phyloP scores from a whole-genome alignment of 2,888 invertebrate species.

The Drosophila melanocephala region DNA sequence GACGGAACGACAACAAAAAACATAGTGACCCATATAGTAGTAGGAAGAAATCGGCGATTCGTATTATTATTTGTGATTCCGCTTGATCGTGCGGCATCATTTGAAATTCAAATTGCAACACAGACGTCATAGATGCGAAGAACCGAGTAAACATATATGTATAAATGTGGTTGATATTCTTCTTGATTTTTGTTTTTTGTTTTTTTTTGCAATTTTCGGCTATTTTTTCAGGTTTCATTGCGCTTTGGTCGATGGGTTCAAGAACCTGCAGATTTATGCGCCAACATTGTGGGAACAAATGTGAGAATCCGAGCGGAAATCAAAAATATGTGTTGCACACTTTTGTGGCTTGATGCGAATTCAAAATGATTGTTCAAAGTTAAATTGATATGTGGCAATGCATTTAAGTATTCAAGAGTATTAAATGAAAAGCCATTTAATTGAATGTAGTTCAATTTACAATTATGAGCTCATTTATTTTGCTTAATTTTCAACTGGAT shows the following conservation, averaged over 20 bases:
- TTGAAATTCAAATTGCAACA: conserved; percentile 65
- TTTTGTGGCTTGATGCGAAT: neutral
- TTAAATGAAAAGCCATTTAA: neutral
- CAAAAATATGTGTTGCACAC: conserved; percentile 19
- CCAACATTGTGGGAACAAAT: conserved; percentile 56
- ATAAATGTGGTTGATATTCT: neutral
- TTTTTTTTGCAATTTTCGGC: neutral
- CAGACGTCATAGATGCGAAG: conserved; percentile 17
- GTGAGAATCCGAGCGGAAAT: conserved; percentile 20
- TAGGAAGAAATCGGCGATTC: conserved; percentile 25
- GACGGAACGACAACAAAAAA: conserved; percentile 29
- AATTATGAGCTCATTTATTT: neutral
- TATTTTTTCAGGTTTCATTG: neutral
- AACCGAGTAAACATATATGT: neutral
- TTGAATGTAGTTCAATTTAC: neutral
- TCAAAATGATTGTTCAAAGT: neutral
- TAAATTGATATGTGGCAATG: neutral
- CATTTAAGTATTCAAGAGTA: neutral
- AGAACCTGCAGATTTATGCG: conserved; percentile 53
- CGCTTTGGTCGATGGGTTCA: conserved; percentile 45
- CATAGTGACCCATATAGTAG: conserved; percentile 63
- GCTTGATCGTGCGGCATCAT: conserved; percentile 38
- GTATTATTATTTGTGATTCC: conserved; percentile 12
- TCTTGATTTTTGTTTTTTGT: neutral
- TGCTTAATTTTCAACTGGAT: neutral